phyloP scores from a whole-genome alignment of 2,797 vertebrate species.

The Neosalanx taihuensis region DNA sequence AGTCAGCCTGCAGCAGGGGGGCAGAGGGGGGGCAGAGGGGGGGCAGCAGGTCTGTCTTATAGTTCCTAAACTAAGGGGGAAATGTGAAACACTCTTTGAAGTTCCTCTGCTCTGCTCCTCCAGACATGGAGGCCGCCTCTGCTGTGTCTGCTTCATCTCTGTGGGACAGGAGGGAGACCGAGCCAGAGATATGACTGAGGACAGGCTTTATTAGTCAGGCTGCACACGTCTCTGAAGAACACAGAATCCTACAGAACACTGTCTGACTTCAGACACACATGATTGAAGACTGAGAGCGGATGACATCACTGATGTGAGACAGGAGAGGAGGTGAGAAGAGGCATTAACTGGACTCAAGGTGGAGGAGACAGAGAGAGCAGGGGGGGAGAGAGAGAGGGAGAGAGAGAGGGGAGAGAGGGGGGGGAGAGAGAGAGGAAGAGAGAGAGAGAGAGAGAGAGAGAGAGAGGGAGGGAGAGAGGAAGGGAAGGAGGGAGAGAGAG shows the following conservation, averaged over 20 bases:
- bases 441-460: neutral
- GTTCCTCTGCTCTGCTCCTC: slow-evolving; percentile 20
- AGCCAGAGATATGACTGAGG: slow-evolving; percentile 14
- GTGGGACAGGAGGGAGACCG: slow-evolving; percentile 11
- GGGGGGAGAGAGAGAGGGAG: neutral
- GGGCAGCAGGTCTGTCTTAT: no score
- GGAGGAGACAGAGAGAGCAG: neutral
- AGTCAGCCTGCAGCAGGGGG: no score
- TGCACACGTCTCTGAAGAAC: slow-evolving; percentile 4
- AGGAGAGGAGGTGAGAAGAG: slow-evolving; percentile 34
- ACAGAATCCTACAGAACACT: neutral
- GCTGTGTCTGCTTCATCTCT: slow-evolving; percentile 11
- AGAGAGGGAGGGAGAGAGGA: neutral
- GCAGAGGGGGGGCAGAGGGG: no score
- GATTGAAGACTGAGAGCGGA: slow-evolving; percentile 42
- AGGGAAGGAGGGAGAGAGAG: neutral
- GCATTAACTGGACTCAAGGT: slow-evolving; percentile 40
- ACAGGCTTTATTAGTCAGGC: slow-evolving; percentile 32
- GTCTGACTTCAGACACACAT: slow-evolving; percentile 20
- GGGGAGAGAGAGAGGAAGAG: neutral
- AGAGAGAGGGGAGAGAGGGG: slow-evolving; percentile 1
- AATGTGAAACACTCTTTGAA: slow-evolving; percentile 17
- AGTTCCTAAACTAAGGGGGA: no score
- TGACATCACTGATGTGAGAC: slow-evolving; percentile 51
- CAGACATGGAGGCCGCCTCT: neutral